Percentiles rank a stretch among this genome's conserved stretches.
Conservation (phyloP, 2,113 vertebrate species). For the Alosa alosa region DNA sequence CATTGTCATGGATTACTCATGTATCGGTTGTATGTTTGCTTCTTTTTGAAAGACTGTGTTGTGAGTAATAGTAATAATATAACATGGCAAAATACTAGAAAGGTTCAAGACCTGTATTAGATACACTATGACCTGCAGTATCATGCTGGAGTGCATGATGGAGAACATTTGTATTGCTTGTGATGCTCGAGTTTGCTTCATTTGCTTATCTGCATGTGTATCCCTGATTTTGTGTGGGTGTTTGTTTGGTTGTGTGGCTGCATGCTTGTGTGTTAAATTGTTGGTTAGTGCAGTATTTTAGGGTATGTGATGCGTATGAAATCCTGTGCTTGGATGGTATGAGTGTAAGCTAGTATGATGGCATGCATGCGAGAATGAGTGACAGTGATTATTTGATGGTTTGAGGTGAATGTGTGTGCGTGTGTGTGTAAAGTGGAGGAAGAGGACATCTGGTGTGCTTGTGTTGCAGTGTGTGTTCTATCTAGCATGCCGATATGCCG, state of each 20-base stretch:
- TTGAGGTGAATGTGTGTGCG: slow-evolving; percentile 52
- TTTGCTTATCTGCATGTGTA: slow-evolving; percentile 75
- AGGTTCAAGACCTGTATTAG: too few relatives aligned
- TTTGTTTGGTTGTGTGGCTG: slow-evolving; percentile 40
- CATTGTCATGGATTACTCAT: too few relatives aligned
- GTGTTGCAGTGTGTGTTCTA: slow-evolving; percentile 11
- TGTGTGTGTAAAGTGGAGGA: slow-evolving; percentile 45
- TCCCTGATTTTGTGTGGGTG: not conserved
- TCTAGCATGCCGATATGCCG: not conserved
- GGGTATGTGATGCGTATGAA: not conserved
- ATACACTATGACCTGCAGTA: slow-evolving; percentile 9
- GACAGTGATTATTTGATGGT: not conserved
- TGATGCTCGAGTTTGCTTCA: slow-evolving; percentile 39
- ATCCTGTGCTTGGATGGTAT: not conserved
- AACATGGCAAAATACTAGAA: not conserved
- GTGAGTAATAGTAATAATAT: not conserved
- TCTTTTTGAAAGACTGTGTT: not conserved
- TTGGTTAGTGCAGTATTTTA: not conserved
- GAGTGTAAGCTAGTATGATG: not conserved
- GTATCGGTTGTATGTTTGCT: too few relatives aligned
- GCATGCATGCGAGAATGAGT: not conserved
- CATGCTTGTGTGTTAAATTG: not conserved
- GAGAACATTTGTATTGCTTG: slow-evolving; percentile 40
- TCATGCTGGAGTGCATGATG: slow-evolving; percentile 67
- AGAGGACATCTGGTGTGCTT: slow-evolving; percentile 49